Base-by-base conservation (phyloP, 2,888 invertebrate species). In the Drosophila flavopinicola region DNA sequence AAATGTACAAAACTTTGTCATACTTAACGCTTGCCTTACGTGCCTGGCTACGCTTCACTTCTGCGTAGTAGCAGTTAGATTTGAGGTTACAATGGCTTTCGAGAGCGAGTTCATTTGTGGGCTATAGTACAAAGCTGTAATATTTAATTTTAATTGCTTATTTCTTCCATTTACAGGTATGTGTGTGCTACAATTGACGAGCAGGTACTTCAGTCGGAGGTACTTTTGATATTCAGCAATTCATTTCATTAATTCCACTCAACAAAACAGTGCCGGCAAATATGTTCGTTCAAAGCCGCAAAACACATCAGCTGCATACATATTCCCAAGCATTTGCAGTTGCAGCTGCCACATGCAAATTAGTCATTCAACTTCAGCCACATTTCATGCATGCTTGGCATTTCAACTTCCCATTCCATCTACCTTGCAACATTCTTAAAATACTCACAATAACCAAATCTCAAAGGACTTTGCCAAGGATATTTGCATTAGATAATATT, bases 1-100 rank as follows among this genome's bases (percentile, higher is more conserved):
- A 77, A 84, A 80, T 79, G 67, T 85, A 80, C 66, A 74, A 80
- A 80, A 77, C 64, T 87, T 80, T 87, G 67, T 54, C 61, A 84
- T 68, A 63, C 70, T 83, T 66, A 60, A 64, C 65, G 60, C 39
- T 37, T 7, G 45, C 51, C 66, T 66, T 57, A 53, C 67, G 53
- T 42, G 27, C 20, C 42, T 20, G 17, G 37, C 44, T 33, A 27
- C 24, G 23, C 38, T 47, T 15, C 23, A 35, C 30, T 49, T n/a
- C 23, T 3, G 15, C 17, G 3, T 11, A 39, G 13, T 11, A 39
- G 13, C 6, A 15, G n/a, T 44, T 15, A 27, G 24, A 37, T 57
- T 51, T 33, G 17, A 27, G 41, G 30, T 47, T 37, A 3, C 1
- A 10, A 29, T n/a, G 20, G n/a, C n/a, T 11, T 20, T 13, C 35